Conservation (phyloP, 2,797 vertebrate genomes). For the Emys orbicularis region DNA sequence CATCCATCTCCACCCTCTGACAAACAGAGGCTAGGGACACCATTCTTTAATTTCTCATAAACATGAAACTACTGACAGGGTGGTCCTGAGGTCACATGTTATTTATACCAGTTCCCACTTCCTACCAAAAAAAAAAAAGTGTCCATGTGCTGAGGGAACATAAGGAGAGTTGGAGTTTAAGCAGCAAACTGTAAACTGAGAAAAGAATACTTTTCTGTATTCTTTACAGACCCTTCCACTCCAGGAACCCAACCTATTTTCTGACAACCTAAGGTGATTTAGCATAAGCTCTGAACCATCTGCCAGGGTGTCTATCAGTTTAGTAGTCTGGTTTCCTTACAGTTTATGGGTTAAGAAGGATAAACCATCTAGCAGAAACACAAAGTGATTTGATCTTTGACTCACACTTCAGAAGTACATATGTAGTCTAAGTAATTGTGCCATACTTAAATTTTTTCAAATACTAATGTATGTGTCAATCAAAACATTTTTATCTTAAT, state of each 20-base stretch:
- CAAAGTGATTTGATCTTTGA: background rate
- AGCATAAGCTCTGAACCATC: constrained; percentile 40
- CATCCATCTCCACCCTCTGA: too few relatives aligned
- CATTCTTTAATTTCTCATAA: background rate
- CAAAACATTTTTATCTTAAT: background rate
- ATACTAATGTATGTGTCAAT: background rate
- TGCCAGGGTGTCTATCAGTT: constrained; percentile 8
- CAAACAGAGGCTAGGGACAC: too few relatives aligned
- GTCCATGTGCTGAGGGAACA: background rate
- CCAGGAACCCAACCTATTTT: constrained; percentile 33
- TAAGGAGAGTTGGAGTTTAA: constrained; percentile 37
- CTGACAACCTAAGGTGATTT: constrained; percentile 32
- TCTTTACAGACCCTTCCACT: background rate
- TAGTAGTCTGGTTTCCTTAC: constrained; percentile 31
- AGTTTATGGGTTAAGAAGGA: constrained; percentile 53
- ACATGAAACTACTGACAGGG: background rate
- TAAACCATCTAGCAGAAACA: constrained; percentile 42
- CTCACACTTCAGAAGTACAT: background rate
- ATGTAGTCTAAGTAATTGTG: background rate
- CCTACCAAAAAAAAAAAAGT: background rate
- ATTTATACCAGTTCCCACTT: background rate
- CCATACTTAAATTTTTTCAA: background rate
- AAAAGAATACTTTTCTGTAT: background rate
- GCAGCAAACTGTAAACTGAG: constrained; percentile 8
- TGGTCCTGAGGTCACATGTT: background rate